phyloP scores from a whole-genome alignment of 2,113 vertebrate genomes.

The Rattus norvegicus region GRCr8 NC_086033.1:85820501-85821000 shows the following conservation, averaged over 20 bases:
- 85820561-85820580: neutral
- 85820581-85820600: neutral
- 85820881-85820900: neutral
- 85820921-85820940: neutral
- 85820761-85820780: neutral
- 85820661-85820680: neutral
- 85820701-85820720: neutral
- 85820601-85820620: slow-evolving; percentile 47
- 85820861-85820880: neutral
- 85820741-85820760: neutral
- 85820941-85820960: neutral
- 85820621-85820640: neutral
- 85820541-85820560: neutral
- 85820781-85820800: neutral
- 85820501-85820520: neutral
- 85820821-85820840: neutral
- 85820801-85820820: neutral
- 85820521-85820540: neutral
- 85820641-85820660: neutral
- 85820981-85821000: neutral
- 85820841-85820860: neutral
- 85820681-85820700: neutral
- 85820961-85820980: neutral
- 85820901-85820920: neutral
- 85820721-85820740: neutral